Base-by-base conservation (phyloP, 2,113 vertebrate genomes). In the Orycteropus afer region DNA sequence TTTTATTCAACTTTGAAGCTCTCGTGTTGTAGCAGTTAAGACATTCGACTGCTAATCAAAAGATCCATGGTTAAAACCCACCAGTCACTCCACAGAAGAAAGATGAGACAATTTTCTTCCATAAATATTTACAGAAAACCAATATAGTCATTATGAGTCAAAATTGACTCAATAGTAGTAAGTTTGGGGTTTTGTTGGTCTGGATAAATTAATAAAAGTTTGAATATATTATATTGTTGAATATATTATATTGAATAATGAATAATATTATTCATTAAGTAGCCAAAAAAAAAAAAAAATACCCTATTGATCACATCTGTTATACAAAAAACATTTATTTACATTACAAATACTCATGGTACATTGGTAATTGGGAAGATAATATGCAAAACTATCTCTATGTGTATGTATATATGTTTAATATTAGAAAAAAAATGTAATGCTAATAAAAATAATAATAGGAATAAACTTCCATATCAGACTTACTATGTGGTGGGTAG, bases 201-300 rank as follows among this genome's bases (percentile, higher is more conserved):
- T n/a, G n/a, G n/a, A n/a, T n/a, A 57, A 18, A 61, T 32, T 79
- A 80, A 90, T 77, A 37, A 10, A 67, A 20, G 7, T 63, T 49
- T 85, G 74, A 94, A 53, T n/a, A n/a, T n/a, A n/a, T n/a, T n/a
- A n/a, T n/a, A n/a, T n/a, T n/a, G n/a, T n/a, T n/a, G n/a, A n/a
- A n/a, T n/a, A n/a, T n/a, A n/a, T n/a, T n/a, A n/a, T n/a, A n/a
- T n/a, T n/a, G n/a, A n/a, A n/a, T n/a, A n/a, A n/a, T n/a, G n/a
- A n/a, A n/a, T n/a, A 96, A 95, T 69, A 51, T 20, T 74, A 82
- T 73, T 87, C 71, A 90, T 37, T 77, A 93, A 45, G 10, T n/a
- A 63, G n/a, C 17, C 77, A 3, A 27, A 61, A 27, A 32, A 91
- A 61, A 40, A 37, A 69, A 37, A 42, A 40, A 84, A 51, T 27